Conservation (phyloP, 2,888 invertebrate genomes). For the Tholera decimalis region DNA sequence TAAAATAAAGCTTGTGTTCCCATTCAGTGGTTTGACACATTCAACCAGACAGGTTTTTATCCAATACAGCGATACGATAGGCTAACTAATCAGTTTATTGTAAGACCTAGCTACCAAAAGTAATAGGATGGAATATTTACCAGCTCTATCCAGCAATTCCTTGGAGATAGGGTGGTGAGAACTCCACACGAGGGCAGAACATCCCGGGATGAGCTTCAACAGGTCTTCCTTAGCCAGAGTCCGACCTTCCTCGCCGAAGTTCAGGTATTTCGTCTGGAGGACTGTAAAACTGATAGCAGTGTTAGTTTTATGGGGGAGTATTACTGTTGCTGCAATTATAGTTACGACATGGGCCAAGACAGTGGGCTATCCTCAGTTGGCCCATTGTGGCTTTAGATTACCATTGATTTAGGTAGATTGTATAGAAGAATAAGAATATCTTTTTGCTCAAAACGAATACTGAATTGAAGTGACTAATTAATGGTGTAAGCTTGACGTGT, state of each 20-base stretch:
- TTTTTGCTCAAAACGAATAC: neutral
- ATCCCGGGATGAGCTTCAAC: slow-evolving; percentile 91
- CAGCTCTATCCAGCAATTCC: slow-evolving; percentile 93
- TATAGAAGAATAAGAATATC: neutral
- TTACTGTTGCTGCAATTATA: too few relatives aligned
- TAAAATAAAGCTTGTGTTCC: neutral
- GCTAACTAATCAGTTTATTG: neutral
- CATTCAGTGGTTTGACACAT: neutral
- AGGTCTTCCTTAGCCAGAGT: slow-evolving; percentile 88
- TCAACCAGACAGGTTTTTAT: neutral
- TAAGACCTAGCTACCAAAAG: neutral
- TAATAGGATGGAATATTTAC: slow-evolving; percentile 76
- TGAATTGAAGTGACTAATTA: neutral
- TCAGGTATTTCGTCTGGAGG: slow-evolving; percentile 76
- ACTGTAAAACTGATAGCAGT: slow-evolving; percentile 82
- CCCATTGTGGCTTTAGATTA: too few relatives aligned
- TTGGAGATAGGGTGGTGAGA: slow-evolving; percentile 86
- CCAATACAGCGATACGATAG: neutral
- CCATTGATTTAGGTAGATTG: too few relatives aligned
- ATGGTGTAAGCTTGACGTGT: neutral
- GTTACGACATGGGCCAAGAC: too few relatives aligned
- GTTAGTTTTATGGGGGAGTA: slow-evolving; percentile 11
- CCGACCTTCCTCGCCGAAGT: slow-evolving; percentile 81
- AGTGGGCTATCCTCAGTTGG: too few relatives aligned
- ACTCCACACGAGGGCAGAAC: slow-evolving; percentile 92